These are phyloP conservation scores for Gisinianus flammeolus DNA, from an alignment of 2,888 invertebrate genomes.

Conservation along the genomic window DNA sequence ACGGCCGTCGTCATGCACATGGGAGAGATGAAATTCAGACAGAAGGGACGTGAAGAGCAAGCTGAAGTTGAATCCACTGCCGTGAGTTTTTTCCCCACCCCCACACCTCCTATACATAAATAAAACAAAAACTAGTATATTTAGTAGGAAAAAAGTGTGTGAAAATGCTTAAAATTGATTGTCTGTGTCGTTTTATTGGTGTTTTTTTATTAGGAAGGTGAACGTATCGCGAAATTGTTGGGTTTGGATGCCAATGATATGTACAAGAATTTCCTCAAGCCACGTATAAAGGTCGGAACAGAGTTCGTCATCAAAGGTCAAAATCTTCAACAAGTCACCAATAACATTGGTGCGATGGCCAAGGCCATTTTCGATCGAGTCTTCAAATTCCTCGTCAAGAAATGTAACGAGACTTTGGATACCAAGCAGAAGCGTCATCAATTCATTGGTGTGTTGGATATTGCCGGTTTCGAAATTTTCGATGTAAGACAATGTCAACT, in stretches of 20 bases:
- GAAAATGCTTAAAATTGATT: too few species aligned
- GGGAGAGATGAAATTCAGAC: constrained; percentile 99
- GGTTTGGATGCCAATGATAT: constrained; percentile 85
- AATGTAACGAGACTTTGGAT: constrained; percentile 99
- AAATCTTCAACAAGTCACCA: constrained; percentile 82
- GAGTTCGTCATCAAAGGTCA: constrained; percentile 99
- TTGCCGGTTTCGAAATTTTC: constrained; percentile 99
- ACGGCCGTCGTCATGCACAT: constrained; percentile 99
- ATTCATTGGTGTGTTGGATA: constrained; percentile 96
- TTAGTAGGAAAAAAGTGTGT: too few species aligned
- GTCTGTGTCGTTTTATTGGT: not conserved
- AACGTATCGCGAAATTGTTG: constrained; percentile 88
- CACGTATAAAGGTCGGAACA: constrained; percentile 99
- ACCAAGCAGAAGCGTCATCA: constrained; percentile 98
- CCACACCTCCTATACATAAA: too few species aligned
- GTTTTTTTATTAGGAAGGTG: constrained; percentile 77
- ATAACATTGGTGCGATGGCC: constrained; percentile 94
- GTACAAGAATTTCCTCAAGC: constrained; percentile 95
- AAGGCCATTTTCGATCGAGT: constrained; percentile 96
- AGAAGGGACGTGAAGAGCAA: constrained; percentile 99
- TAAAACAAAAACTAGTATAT: too few species aligned
- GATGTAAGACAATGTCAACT: constrained; percentile 85
- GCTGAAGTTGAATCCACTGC: constrained; percentile 95
- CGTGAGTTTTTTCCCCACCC: too few species aligned
- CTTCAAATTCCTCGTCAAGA: constrained; percentile 98